phyloP scores from a whole-genome alignment of 2,113 vertebrate species.

The Fulmarus glacialis region DNA sequence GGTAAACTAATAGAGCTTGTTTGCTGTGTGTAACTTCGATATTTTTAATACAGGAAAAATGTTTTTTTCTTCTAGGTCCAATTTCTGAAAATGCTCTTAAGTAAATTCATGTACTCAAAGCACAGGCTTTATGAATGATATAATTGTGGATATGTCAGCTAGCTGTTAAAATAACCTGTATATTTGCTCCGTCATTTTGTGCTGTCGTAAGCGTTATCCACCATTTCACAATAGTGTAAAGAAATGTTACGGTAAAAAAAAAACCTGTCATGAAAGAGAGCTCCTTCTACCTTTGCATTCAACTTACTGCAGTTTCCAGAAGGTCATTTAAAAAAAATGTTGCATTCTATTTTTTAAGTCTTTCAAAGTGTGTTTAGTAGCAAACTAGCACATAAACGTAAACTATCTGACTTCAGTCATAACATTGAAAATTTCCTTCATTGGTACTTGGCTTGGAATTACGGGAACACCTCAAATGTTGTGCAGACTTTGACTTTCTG shows the following conservation, averaged over 20 bases:
- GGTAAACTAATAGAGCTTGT: not conserved
- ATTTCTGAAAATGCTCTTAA: not conserved
- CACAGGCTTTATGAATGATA: not conserved
- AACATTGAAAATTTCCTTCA: not conserved
- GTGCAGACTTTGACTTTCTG: not conserved
- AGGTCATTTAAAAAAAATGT: not conserved
- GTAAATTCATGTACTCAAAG: not conserved
- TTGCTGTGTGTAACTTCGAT: not conserved
- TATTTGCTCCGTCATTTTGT: not conserved
- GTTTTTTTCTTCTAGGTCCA: not conserved
- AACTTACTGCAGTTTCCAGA: not conserved
- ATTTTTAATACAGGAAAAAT: not conserved
- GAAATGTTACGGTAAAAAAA: not conserved
- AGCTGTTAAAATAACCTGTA: not conserved
- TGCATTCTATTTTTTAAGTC: not conserved
- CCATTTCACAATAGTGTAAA: not conserved
- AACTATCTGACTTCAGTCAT: not conserved
- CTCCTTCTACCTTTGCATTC: not conserved
- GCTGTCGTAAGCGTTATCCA: not conserved
- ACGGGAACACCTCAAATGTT: not conserved
- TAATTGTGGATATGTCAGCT: not conserved
- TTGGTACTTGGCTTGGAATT: not conserved
- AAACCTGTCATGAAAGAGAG: not conserved
- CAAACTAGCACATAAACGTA: not conserved
- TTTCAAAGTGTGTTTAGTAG: not conserved